A percentile compares a stretch with the other conserved stretches of the same genome.
Evolutionary conservation across 2,113 vertebrate genomes (phyloP).

Genomic region (Bos taurus): ARS-UCD2.0 NC_037340.1:70965501-70966000

Average conservation of each 20-base stretch:
- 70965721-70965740: conserved; percentile 88
- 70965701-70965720: conserved; percentile 81
- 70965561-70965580: neutral
- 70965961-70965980: neutral
- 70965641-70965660: conserved; percentile 68
- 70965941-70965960: neutral
- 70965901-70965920: conserved; percentile 45
- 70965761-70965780: conserved; percentile 87
- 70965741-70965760: conserved; percentile 89
- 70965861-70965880: conserved; percentile 78
- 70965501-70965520: neutral
- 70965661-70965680: conserved; percentile 67
- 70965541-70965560: too few relatives aligned
- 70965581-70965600: neutral
- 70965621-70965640: conserved; percentile 56
- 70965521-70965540: neutral
- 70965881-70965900: conserved; percentile 75
- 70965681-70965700: conserved; percentile 82
- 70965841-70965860: conserved; percentile 84
- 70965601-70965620: conserved; percentile 38
- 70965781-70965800: conserved; percentile 88
- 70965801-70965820: conserved; percentile 87
- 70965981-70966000: neutral
- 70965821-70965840: conserved; percentile 88
- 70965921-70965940: conserved; percentile 18